These are phyloP conservation scores for Leptestheria dahalacensis DNA, from an alignment of 1,140 invertebrate species.

Conservation along the genomic window DNA sequence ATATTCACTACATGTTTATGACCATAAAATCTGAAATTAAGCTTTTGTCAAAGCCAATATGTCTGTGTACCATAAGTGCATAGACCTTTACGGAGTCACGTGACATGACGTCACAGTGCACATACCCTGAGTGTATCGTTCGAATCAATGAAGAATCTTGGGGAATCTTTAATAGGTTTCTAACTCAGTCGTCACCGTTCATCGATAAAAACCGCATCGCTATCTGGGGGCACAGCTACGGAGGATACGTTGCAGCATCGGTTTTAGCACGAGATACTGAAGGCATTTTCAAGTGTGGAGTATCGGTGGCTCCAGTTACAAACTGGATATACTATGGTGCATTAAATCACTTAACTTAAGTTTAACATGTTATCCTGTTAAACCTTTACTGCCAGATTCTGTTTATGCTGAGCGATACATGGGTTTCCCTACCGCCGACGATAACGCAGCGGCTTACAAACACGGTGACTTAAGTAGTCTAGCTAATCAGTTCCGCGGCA, in stretches of 20 bases:
- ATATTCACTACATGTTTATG: too few species aligned
- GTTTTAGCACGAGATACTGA: conserved; percentile 51
- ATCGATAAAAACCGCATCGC: conserved; percentile 54
- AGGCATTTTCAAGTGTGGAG: conserved; percentile 67
- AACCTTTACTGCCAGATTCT: conserved; percentile 50
- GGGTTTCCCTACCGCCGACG: conserved; percentile 55
- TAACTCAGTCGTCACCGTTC: conserved; percentile 43
- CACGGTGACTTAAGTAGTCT: conserved; percentile 42
- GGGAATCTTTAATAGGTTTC: conserved; percentile 31
- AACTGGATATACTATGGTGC: conserved; percentile 86
- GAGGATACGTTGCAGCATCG: conserved; percentile 66
- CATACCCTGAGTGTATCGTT: too few species aligned
- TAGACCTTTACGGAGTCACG: too few species aligned
- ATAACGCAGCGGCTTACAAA: conserved; percentile 61
- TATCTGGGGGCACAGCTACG: conserved; percentile 83
- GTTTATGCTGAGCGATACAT: conserved; percentile 91
- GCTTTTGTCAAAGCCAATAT: too few species aligned
- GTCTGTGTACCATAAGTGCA: too few species aligned
- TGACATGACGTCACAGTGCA: too few species aligned
- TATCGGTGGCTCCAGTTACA: conserved; percentile 82
- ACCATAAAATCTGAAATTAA: too few species aligned
- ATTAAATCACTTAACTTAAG: conserved; percentile 1
- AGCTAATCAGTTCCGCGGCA: conserved; percentile 45
- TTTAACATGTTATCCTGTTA: not conserved
- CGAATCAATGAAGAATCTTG: too few species aligned